Percentiles rank a stretch among this genome's conserved stretches.
These are phyloP conservation scores for Microcebus lehilahytsara DNA, from an alignment of 2,113 vertebrate species.

Conservation along the genomic window DNA sequence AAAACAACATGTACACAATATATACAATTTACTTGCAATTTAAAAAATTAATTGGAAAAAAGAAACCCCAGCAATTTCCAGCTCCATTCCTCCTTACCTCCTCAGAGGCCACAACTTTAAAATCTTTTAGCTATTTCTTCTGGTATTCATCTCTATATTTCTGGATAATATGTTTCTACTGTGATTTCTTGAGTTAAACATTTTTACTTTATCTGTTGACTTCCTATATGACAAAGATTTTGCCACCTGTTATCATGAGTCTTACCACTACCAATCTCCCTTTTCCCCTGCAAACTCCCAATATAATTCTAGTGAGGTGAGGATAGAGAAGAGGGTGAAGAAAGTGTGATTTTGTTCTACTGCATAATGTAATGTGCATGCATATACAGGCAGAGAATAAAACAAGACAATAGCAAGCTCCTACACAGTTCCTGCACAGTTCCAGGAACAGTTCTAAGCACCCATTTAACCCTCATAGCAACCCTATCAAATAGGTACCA, in stretches of 20 bases:
- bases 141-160: background rate
- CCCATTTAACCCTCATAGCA: background rate
- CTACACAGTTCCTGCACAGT: background rate
- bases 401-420: background rate
- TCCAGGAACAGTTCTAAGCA: background rate
- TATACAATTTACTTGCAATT: background rate
- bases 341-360: background rate
- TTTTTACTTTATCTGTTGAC: constrained; percentile 10
- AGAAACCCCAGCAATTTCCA: background rate
- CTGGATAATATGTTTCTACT: background rate
- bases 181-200: background rate
- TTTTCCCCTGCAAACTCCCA: background rate
- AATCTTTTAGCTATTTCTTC: background rate
- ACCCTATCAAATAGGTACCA: background rate
- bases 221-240: constrained; percentile 9
- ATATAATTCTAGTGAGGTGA: background rate
- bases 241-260: background rate
- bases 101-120: background rate
- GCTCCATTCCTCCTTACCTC: background rate
- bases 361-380: background rate
- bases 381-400: background rate
- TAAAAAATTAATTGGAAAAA: background rate
- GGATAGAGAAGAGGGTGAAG: background rate
- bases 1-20: background rate
- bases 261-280: background rate